Base-by-base conservation (phyloP, 2,797 vertebrate species). In the Argentina silus region DNA sequence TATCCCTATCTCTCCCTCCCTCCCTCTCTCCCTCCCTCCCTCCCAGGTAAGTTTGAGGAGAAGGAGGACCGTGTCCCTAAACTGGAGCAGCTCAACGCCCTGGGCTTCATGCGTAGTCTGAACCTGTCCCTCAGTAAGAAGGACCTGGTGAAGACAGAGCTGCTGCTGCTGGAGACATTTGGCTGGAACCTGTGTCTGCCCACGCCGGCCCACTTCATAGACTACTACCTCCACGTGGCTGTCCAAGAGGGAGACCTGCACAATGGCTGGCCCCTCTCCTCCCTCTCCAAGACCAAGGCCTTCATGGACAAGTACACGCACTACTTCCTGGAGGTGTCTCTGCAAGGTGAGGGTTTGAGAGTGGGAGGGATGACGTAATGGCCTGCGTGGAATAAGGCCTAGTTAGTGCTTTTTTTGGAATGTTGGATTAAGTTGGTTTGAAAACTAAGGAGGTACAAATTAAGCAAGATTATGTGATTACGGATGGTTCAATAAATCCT, bases 41-140 rank as follows among this genome's bases (percentile, higher is more conserved):
- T 15, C 15, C 0, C 60, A 95, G 93, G 94, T 84, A 95, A 95
- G 72, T 95, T 95, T 74, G 95, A 95, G 84, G 94, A 95, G 43
- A 91, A 91, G 77, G 93, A 93, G 83, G 90, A 92, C 75, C 89
- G 81, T 0, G 90, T 95, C 21, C 95, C 94, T 15, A 95, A 93
- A 78, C 56, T 95, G 86, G 92, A 94, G 74, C 90, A 93, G 68
- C 87, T 95, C 47, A 95, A 95, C 76, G 87, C 87, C 0, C 63
- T 92, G 1, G 86, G 92, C 59, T 85, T 90, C 81, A 85, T 90
- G 85, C 91, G 86, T 79, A 88, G 86, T 72, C 77, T 93, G 66
- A 89, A 90, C 64, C 82, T 94, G 67, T 84, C 81, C 8, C 85
- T 95, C 48, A 93, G 86, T 69, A 93, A 90, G 81, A 87, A 90